Evolutionary conservation across 2,113 vertebrate species (phyloP).

Genomic region (Nycticryphes semicollaris): DNA sequence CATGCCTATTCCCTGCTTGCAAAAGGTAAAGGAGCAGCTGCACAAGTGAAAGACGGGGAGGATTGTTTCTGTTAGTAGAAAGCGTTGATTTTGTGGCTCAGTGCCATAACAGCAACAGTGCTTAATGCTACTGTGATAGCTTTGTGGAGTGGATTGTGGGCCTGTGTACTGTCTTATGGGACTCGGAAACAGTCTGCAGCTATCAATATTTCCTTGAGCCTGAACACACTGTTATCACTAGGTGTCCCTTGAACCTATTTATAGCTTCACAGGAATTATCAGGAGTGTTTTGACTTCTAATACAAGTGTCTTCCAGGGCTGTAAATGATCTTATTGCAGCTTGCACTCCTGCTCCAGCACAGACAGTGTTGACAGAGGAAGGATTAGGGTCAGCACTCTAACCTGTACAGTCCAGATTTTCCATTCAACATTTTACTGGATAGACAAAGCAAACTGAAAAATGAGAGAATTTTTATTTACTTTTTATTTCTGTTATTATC

Average conservation of each 20-base stretch:
- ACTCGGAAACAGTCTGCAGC: neutral
- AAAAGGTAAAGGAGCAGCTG: neutral
- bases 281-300: neutral
- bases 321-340: neutral
- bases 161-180: neutral
- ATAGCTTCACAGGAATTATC: neutral
- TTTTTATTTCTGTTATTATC: neutral
- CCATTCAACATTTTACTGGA: neutral
- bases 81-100: slow-evolving; percentile 18
- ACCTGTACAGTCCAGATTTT: neutral
- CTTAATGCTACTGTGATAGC: neutral
- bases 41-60: neutral
- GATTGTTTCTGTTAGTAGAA: neutral
- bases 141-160: neutral
- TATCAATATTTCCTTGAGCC: slow-evolving; percentile 25
- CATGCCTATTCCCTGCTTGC: rapidly evolving
- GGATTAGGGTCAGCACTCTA: neutral
- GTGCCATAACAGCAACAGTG: neutral
- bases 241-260: slow-evolving; percentile 11
- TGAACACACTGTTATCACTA: neutral
- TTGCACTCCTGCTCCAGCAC: neutral
- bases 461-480: neutral
- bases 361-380: neutral
- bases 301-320: neutral
- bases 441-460: neutral